A percentile compares a stretch with the other conserved stretches of the same genome.
Evolutionary conservation across 2,888 invertebrate species (phyloP).

Genomic region (Blastobasis adustella): DNA sequence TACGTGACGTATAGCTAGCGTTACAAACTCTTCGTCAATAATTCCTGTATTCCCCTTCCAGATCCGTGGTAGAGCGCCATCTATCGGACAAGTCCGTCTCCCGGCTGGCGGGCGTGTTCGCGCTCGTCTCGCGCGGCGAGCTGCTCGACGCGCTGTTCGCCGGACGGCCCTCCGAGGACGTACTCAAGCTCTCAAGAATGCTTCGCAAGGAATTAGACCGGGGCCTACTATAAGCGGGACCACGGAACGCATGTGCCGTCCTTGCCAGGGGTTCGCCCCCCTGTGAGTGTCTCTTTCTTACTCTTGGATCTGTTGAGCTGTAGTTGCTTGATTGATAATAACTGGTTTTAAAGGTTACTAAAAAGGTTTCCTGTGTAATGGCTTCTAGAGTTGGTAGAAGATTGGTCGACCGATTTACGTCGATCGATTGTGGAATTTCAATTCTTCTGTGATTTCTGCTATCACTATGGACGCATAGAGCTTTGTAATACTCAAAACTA

Average conservation of each 20-base stretch:
- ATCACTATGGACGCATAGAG: no score
- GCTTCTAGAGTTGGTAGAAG: no score
- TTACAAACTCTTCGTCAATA: neutral
- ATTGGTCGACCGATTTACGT: no score
- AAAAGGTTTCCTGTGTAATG: no score
- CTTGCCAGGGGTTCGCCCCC: constrained; percentile 17
- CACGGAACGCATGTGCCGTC: constrained; percentile 44
- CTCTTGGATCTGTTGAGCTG: no score
- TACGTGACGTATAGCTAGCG: no score
- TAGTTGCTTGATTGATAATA: no score
- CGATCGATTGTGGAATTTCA: no score
- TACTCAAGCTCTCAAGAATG: constrained; percentile 59
- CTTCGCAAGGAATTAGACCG: constrained; percentile 64
- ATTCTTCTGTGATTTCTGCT: no score
- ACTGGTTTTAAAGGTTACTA: no score
- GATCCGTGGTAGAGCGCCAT: constrained; percentile 83
- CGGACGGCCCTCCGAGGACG: constrained; percentile 59
- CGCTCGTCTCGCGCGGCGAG: constrained; percentile 55
- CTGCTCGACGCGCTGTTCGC: constrained; percentile 61
- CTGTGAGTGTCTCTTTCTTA: no score
- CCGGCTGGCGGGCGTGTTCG: constrained; percentile 86
- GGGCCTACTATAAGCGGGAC: constrained; percentile 54
- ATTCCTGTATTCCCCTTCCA: constrained; percentile 29
- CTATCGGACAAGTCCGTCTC: constrained; percentile 89
- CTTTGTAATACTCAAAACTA: no score